Conservation (phyloP, 1,140 invertebrate species). For the Bradysia coprophila region DNA sequence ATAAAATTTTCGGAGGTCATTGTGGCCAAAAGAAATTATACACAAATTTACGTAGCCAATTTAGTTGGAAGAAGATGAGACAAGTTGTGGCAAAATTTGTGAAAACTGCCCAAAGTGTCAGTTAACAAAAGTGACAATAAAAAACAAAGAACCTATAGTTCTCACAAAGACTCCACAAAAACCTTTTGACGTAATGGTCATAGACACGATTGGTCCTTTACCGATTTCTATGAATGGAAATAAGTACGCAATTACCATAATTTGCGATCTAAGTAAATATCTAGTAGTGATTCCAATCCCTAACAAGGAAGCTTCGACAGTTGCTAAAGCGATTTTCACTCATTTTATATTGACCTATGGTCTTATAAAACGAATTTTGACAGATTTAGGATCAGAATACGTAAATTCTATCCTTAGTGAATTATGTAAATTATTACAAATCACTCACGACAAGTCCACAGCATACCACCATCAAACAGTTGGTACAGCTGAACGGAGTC, state of each 20-base stretch:
- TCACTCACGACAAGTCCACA: background rate
- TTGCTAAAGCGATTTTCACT: background rate
- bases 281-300: background rate
- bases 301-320: background rate
- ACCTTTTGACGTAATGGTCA: slow-evolving; percentile 6
- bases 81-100: slow-evolving; percentile 6
- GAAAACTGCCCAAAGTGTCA: slow-evolving; percentile 7
- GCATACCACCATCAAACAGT: slow-evolving; percentile 1
- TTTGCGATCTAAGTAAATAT: slow-evolving; percentile 1
- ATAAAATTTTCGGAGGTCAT: slow-evolving; percentile 7
- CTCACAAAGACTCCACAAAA: slow-evolving; percentile 8
- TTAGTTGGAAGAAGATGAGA: slow-evolving; percentile 7
- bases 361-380: background rate
- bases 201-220: slow-evolving; percentile 7
- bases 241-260: slow-evolving; percentile 6
- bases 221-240: slow-evolving; percentile 4
- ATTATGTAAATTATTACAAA: background rate
- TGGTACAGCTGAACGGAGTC: background rate
- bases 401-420: background rate
- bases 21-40: slow-evolving; percentile 4
- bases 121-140: slow-evolving; percentile 3
- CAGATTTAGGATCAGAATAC: background rate
- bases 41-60: slow-evolving; percentile 6
- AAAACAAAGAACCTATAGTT: slow-evolving; percentile 7
- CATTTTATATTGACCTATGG: slow-evolving; percentile 1